Base-by-base conservation (phyloP, 2,113 vertebrate genomes). In the Phyllostomus hastatus region DNA sequence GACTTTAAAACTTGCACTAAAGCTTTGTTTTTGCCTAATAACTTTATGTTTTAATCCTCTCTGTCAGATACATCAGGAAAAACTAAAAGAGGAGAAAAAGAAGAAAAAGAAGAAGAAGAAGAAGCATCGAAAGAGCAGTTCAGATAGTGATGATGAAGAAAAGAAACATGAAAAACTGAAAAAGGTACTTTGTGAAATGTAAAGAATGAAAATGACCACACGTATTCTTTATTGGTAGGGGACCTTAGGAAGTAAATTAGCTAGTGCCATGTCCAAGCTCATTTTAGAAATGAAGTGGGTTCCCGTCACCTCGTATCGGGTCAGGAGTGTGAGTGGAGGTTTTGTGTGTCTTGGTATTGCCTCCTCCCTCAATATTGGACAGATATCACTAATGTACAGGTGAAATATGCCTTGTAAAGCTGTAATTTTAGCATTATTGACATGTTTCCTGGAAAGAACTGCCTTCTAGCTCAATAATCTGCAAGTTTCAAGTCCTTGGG, bases 101-200 rank as follows among this genome's bases (percentile, higher is more conserved):
- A 99, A 99, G 98, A 99, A 99, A 88, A 99, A 99, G 98, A 99
- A 99, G 97, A 99, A 98, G 91, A 99, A 99, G 97, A 99, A 98
- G 95, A 99, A 99, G 64, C 99, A 99, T 97, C 99, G 99, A 95
- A 99, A 98, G 96, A 99, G 98, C 33, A 98, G 97, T 94, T 99
- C 99, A 8, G 99, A 99, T 72, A 99, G 98, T 96, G 99, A 99
- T 10, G 99, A 99, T 17, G 99, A 99, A 83, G 99, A 99, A 70
- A 99, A 99, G 98, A 99, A 99, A 97, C 99, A 99, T 78, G 99
- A 99, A 96, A 99, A 99, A 96, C 97, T 99, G 90, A 99, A 99
- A 97, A 99, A 99, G 99, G 99, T 99, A 33, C 15, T 17, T 15
- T 80, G 4, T 90, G 48, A n/a, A 83, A 8, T 82, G 61, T 54